Base-by-base conservation (phyloP, 2,113 vertebrate species). In the Oreamnos americanus region DNA sequence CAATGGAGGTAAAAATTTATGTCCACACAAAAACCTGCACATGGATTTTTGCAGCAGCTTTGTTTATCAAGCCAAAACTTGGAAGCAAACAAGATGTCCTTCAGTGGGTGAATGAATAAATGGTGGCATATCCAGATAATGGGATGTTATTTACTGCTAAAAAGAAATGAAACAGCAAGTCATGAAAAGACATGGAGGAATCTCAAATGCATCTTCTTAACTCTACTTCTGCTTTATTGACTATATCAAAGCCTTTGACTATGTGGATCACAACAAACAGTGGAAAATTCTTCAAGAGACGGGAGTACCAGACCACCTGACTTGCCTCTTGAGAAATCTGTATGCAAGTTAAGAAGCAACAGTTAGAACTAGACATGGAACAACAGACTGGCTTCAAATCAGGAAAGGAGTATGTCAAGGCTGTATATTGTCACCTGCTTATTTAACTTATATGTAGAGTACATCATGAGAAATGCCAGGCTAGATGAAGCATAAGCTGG, bases 401-500 rank as follows among this genome's bases (percentile, higher is more conserved):
- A 71, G 67, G n/a, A 71, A 36, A 71, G 67, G 19, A 71, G 19
- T 71, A 36, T 0, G 0, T 36, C n/a, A 71, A 36, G n/a, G n/a
- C 33, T 39, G n/a, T 23, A 71, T 71, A 71, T 23, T 71, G 19
- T 71, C 67, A 71, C 19, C 67, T 71, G 67, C 5, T 71, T 21
- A 39, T 71, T 36, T 71, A 71, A 71, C 64, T 21, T 71, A 71
- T 36, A 71, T 71, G 4, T 2, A 71, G 67, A 71, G n/a, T 39
- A 71, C n/a, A 71, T 39, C 67, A 71, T 39, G 9, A 71, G n/a
- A 23, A 36, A 71, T 23, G n/a, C 19, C 0, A 0, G 9, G 2
- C n/a, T 71, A 19, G n/a, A 71, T 36, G 2, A 71, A 71, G n/a
- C n/a, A 11, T 5, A 71, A 71, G 19, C 9, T 71, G n/a, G 4